Percentiles rank a stretch among this genome's conserved stretches.
These are phyloP conservation scores for Myxocyprinus asiaticus DNA, from an alignment of 2,113 vertebrate genomes.

Conservation along the genomic window DNA sequence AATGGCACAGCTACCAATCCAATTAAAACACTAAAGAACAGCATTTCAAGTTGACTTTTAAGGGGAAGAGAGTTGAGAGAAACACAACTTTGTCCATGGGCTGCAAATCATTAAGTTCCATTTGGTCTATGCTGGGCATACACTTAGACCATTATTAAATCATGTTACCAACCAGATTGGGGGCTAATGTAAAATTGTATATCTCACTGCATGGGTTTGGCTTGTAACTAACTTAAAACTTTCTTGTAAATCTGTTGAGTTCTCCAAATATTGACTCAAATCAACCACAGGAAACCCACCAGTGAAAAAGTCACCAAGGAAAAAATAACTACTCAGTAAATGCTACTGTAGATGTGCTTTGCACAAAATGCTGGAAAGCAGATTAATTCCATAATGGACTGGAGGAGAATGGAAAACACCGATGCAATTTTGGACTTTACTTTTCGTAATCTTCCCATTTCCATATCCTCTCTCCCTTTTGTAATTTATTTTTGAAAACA, in stretches of 20 bases:
- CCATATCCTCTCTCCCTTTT: not conserved
- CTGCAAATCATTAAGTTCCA: no score
- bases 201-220: slow-evolving; percentile 29
- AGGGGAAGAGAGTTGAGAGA: no score
- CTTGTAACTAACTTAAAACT: not conserved
- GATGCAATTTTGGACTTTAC: not conserved
- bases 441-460: slow-evolving; percentile 14
- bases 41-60: no score
- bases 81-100: no score
- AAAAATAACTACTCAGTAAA: slow-evolving; percentile 56
- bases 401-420: not conserved
- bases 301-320: slow-evolving; percentile 31
- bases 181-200: slow-evolving; percentile 21
- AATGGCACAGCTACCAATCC: not conserved
- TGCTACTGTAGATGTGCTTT: slow-evolving; percentile 47
- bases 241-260: slow-evolving; percentile 8
- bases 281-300: slow-evolving; percentile 48
- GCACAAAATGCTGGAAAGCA: slow-evolving; percentile 49
- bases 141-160: no score
- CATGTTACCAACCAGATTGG: no score
- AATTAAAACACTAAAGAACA: not conserved
- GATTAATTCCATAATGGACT: slow-evolving; percentile 49
- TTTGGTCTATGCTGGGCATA: no score
- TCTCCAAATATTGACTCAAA: slow-evolving; percentile 48
- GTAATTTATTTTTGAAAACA: slow-evolving; percentile 16